These are phyloP conservation scores for Ivindomyrus marchei DNA, from an alignment of 2,113 vertebrate genomes.

Conservation along the genomic window DNA sequence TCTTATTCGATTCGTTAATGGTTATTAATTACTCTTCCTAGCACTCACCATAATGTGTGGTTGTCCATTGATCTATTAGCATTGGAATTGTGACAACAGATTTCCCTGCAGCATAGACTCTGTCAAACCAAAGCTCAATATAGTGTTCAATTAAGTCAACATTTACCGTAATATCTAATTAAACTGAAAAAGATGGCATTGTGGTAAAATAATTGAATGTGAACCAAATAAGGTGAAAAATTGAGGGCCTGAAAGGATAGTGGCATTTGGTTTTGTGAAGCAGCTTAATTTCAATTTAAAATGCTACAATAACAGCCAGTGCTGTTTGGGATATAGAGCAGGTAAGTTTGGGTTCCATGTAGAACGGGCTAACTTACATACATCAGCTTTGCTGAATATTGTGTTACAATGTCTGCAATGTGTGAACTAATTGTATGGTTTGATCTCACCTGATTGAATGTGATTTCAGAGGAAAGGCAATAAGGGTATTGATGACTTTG, in stretches of 20 bases:
- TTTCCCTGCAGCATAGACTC: neutral
- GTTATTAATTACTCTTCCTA: neutral
- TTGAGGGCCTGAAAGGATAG: neutral
- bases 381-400: neutral
- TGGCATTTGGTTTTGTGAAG: neutral
- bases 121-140: neutral
- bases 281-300: neutral
- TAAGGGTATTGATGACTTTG: neutral
- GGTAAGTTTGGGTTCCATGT: neutral
- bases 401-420: neutral
- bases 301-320: neutral
- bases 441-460: neutral
- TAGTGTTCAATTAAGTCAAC: neutral
- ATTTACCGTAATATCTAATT: neutral
- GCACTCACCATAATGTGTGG: neutral
- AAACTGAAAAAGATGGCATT: neutral
- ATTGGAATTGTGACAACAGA: neutral
- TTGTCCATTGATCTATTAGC: neutral
- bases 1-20: neutral
- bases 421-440: neutral
- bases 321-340: neutral
- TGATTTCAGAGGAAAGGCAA: slow-evolving; percentile 2
- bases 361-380: neutral
- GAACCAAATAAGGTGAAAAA: neutral
- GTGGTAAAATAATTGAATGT: neutral